A percentile compares a stretch with the other conserved stretches of the same genome.
Conservation (phyloP, 53 echinoderm and acorn worm genomes). For the Henricia sp. region DNA sequence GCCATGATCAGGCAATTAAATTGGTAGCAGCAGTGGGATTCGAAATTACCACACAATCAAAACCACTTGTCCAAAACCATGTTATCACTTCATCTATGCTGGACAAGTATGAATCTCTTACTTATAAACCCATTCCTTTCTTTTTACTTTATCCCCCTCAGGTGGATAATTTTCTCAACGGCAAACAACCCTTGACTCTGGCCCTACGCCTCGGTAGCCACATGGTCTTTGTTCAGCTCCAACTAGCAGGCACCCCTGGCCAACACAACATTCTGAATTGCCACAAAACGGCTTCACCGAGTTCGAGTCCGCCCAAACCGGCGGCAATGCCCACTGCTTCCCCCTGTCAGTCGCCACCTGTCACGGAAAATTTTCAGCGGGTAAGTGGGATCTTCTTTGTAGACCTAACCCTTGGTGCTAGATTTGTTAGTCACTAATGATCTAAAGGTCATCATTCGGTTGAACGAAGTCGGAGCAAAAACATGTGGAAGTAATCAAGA, state of each 20-base stretch:
- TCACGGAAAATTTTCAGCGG: conserved; percentile 20
- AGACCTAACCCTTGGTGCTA: not conserved
- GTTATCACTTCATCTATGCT: too few species aligned
- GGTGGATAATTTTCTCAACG: conserved; percentile 73
- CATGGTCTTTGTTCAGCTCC: conserved; percentile 80
- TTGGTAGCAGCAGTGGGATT: too few species aligned
- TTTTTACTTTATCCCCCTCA: too few species aligned
- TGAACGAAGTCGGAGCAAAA: too few species aligned
- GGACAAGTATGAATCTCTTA: too few species aligned
- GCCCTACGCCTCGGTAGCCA: conserved; percentile 69
- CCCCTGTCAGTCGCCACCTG: conserved; percentile 23
- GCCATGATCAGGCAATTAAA: too few species aligned
- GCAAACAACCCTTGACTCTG: conserved; percentile 73
- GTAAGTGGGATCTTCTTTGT: not conserved
- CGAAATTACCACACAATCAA: too few species aligned
- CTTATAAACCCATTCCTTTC: too few species aligned
- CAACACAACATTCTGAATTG: conserved; percentile 47
- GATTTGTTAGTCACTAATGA: not conserved
- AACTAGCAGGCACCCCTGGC: conserved; percentile 60
- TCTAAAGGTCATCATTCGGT: not conserved
- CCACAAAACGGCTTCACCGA: conserved; percentile 37
- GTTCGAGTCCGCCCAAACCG: not conserved
- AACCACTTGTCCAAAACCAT: too few species aligned
- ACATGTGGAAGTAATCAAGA: too few species aligned
- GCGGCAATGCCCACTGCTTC: conserved; percentile 30